Conservation (phyloP, 2,888 invertebrate species). For the Volucella inanis region DNA sequence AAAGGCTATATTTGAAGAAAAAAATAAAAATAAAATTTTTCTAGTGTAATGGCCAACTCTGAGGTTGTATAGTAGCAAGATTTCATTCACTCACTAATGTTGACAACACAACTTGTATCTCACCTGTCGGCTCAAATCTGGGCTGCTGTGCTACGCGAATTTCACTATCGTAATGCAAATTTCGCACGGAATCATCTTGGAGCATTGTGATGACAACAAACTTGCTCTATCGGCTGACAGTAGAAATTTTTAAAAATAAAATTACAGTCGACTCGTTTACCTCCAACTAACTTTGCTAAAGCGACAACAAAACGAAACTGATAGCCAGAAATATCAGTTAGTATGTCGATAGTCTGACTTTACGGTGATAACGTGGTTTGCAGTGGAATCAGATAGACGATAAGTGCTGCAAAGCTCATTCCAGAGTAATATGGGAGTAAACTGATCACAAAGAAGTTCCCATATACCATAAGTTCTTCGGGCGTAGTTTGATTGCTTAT, state of each 20-base stretch:
- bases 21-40: not conserved
- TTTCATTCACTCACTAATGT: not conserved
- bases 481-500: not conserved
- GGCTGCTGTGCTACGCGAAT: slow-evolving; percentile 81
- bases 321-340: slow-evolving; percentile 55
- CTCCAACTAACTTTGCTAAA: slow-evolving; percentile 22
- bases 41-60: slow-evolving; percentile 5
- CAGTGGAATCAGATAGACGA: slow-evolving; percentile 41
- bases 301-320: slow-evolving; percentile 56
- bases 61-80: not conserved
- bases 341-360: slow-evolving; percentile 37
- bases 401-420: slow-evolving; percentile 45
- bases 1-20: not conserved
- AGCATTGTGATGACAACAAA: slow-evolving; percentile 77
- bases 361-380: slow-evolving; percentile 13
- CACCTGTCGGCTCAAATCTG: slow-evolving; percentile 80
- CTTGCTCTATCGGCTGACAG: not conserved
- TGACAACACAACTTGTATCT: slow-evolving; percentile 15
- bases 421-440: not conserved
- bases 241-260: slow-evolving; percentile 10
- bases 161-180: slow-evolving; percentile 81
- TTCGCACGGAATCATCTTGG: slow-evolving; percentile 81
- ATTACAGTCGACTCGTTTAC: not conserved
- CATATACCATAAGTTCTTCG: not conserved
- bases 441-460: slow-evolving; percentile 15